phyloP scores from a whole-genome alignment of 1,140 invertebrate genomes.

The Papilio helenus region DNA sequence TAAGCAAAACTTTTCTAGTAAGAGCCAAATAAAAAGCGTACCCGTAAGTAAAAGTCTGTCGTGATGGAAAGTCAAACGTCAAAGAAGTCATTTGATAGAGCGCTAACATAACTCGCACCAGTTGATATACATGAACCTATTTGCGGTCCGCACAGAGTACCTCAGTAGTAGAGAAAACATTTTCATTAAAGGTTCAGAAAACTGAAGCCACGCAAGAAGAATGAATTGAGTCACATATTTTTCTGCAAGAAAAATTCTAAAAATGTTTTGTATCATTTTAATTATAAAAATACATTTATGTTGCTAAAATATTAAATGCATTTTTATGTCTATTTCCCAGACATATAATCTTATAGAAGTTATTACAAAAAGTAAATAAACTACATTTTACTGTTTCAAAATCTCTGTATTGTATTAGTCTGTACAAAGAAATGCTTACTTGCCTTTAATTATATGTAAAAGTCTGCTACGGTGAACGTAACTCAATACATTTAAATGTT shows the following conservation, averaged over 20 bases:
- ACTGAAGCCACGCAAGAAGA: background rate
- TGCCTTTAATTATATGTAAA: slow-evolving; percentile 24
- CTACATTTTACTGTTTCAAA: background rate
- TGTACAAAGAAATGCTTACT: slow-evolving; percentile 13
- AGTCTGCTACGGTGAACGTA: background rate
- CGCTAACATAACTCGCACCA: slow-evolving; percentile 19
- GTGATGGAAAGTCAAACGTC: slow-evolving; percentile 30
- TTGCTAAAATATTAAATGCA: no score
- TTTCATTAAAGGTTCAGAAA: background rate
- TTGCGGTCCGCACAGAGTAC: slow-evolving; percentile 29
- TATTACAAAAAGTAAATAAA: no score
- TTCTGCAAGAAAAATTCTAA: no score
- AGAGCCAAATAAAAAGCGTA: slow-evolving; percentile 14
- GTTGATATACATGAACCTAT: slow-evolving; percentile 36
- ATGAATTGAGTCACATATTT: no score
- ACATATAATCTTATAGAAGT: no score
- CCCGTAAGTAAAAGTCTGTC: slow-evolving; percentile 9
- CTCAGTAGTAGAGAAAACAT: background rate
- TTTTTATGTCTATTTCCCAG: no score
- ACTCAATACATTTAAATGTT: slow-evolving; percentile 7
- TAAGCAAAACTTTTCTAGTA: background rate
- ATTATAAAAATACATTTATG: no score
- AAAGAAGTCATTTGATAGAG: slow-evolving; percentile 37
- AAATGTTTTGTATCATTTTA: no score
- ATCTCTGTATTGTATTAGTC: background rate